These are phyloP conservation scores for Toxotes lorentzi DNA, from an alignment of 2,797 vertebrate species.

Conservation along the genomic window DNA sequence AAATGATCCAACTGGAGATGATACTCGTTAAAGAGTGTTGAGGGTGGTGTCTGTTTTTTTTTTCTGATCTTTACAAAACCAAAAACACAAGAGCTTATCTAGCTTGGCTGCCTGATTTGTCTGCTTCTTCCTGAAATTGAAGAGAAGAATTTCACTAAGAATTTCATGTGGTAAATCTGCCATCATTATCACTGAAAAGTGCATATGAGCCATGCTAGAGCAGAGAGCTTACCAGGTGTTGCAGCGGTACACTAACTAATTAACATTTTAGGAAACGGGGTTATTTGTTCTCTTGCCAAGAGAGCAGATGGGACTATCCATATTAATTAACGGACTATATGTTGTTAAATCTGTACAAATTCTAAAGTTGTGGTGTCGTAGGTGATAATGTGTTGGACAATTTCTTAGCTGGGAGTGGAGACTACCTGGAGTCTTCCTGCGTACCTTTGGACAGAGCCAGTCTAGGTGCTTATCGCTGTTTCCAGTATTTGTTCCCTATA, in stretches of 20 bases:
- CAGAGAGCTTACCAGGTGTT: background rate
- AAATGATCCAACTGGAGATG: conserved; percentile 32
- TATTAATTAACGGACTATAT: background rate
- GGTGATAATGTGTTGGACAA: too few relatives aligned
- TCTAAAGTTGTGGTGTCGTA: background rate
- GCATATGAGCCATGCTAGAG: background rate
- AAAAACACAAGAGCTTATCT: background rate
- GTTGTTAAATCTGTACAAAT: background rate
- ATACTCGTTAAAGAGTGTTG: background rate
- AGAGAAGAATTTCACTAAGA: background rate
- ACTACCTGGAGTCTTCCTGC: background rate
- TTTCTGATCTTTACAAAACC: background rate
- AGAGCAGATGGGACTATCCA: background rate
- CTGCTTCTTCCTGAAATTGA: background rate
- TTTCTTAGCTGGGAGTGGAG: background rate
- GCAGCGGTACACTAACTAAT: background rate
- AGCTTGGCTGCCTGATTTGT: background rate
- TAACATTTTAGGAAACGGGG: background rate
- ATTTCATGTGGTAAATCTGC: background rate
- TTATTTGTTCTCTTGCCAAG: background rate
- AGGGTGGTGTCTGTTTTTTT: conserved; percentile 4
- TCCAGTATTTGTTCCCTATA: background rate
- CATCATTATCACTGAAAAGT: background rate
- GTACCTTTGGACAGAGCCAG: background rate
- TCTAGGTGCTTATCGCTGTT: background rate